Base-by-base conservation (phyloP, 2,113 vertebrate genomes). In the Cnemophilus loriae region DNA sequence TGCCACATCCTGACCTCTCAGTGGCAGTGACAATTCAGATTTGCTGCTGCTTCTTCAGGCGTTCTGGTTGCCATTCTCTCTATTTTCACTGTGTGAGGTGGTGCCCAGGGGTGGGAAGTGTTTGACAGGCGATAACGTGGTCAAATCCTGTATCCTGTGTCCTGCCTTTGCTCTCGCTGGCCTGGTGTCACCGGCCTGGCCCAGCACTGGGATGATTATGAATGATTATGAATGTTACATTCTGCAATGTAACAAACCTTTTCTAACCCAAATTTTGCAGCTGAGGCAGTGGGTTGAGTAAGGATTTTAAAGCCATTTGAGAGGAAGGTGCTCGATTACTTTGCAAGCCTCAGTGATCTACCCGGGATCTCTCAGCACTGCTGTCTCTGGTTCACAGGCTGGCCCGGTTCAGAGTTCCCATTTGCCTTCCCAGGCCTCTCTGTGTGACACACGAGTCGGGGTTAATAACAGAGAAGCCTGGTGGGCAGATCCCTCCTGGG, bases 401-500 rank as follows among this genome's bases (percentile, higher is more conserved):
- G 37, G 57, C 49, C 85, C 56, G 61, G 49, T 27, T 85, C 81
- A 17, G n/a, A 27, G 26, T 23, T 86, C 39, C 68, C 56, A 8
- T 60, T 57, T 77, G 49, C 41, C 83, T 89, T 95, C 65, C 60
- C 56, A 52, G 78, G 85, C 71, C 44, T 65, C 30, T 1, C 61
- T 11, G 9, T 63, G 77, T 88, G 82, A 55, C 82, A 80, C 59
- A 5, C 4, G 7, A 60, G 52, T 50, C 56, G 8, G 49, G 80
- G 7, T 79, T 73, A 59, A 68, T 83, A 59, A 76, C 11, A 33
- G 53, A 50, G 70, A 18, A 33, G 32, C 23, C 53, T 24, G 69
- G 28, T 59, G 83, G 92, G 77, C 88, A 84, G 82, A 93, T 96
- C 93, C 90, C 93, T 94, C 67, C 52, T 76, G 87, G 93, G 87